Evolutionary conservation across 2,113 vertebrate genomes (phyloP).

Genomic region (Sciurus niger): DNA sequence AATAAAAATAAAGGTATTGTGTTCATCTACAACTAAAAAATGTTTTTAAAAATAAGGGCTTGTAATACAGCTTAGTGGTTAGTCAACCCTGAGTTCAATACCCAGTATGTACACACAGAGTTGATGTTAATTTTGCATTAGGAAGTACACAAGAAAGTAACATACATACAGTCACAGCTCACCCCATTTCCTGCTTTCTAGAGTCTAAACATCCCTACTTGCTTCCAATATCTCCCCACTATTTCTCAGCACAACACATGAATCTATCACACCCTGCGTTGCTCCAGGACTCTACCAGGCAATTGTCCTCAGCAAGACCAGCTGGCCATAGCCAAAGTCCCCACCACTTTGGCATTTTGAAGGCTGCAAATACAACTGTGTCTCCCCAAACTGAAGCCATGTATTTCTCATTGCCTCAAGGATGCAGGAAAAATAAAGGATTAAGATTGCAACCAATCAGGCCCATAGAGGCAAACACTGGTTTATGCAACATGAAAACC

Average conservation of each 20-base stretch:
- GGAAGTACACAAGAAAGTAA: neutral
- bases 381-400: conserved; percentile 12
- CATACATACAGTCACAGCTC: neutral
- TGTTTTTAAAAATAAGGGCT: too few species aligned
- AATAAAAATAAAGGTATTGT: too few species aligned
- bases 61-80: too few species aligned
- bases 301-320: neutral
- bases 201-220: neutral
- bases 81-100: too few species aligned
- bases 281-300: neutral
- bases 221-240: neutral
- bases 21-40: too few species aligned
- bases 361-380: conserved; percentile 1
- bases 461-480: neutral
- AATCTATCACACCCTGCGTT: neutral
- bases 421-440: conserved; percentile 19
- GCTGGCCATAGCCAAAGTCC: neutral
- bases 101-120: neutral
- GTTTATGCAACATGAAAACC: neutral
- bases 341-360: neutral
- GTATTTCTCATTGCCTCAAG: conserved; percentile 51
- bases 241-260: neutral
- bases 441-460: conserved; percentile 5
- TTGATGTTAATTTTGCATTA: neutral
- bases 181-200: neutral